Percentiles rank a stretch among this genome's conserved stretches.
Conservation (phyloP, 2,888 invertebrate species). For the Leucophora obtusa region DNA sequence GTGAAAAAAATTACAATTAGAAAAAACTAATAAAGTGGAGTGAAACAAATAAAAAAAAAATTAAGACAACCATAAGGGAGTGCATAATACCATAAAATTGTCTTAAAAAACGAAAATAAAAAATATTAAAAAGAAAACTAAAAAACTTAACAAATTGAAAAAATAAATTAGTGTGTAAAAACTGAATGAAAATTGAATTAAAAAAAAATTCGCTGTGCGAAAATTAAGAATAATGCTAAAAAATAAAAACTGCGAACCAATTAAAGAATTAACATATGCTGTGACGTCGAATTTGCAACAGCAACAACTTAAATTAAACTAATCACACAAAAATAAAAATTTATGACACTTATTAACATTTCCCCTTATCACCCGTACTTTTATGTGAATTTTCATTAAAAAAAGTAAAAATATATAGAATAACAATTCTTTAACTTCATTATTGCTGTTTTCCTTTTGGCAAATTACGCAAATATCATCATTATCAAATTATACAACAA, state of each 20-base stretch:
- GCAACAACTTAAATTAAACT: slow-evolving; percentile 32
- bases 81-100: slow-evolving; percentile 38
- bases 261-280: too few species aligned
- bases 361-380: not conserved
- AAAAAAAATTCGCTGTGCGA: slow-evolving; percentile 34
- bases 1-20: slow-evolving; percentile 45
- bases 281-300: slow-evolving; percentile 30
- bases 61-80: slow-evolving; percentile 25
- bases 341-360: not conserved
- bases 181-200: slow-evolving; percentile 32
- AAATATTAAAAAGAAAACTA: not conserved
- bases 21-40: slow-evolving; percentile 45
- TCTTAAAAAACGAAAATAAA: slow-evolving; percentile 13
- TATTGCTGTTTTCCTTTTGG: slow-evolving; percentile 27
- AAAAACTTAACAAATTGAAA: not conserved
- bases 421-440: slow-evolving; percentile 2
- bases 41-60: slow-evolving; percentile 38
- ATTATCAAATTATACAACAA: slow-evolving; percentile 6
- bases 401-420: slow-evolving; percentile 7
- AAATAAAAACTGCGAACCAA: too few species aligned
- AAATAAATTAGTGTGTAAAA: slow-evolving; percentile 9
- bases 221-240: too few species aligned
- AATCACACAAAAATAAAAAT: slow-evolving; percentile 11
- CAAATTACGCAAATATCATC: slow-evolving; percentile 35
- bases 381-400: not conserved